These are phyloP conservation scores for Rugalucina vietnamica DNA, from an alignment of 2,888 invertebrate species.

Conservation along the genomic window DNA sequence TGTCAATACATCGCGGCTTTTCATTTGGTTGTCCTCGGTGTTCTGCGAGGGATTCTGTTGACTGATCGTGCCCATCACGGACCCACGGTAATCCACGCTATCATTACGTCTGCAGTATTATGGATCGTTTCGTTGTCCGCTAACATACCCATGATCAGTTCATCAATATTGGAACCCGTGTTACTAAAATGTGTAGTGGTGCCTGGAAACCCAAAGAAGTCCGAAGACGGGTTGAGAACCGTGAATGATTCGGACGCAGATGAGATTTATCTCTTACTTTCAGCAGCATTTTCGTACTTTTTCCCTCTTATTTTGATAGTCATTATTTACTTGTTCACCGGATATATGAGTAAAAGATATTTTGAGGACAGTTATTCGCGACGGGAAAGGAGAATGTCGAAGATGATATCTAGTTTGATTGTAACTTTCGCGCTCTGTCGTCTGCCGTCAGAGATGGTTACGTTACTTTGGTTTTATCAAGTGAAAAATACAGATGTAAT, in stretches of 20 bases:
- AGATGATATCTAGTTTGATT: slow-evolving; percentile 72
- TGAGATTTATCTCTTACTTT: slow-evolving; percentile 53
- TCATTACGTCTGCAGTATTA: slow-evolving; percentile 65
- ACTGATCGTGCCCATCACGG: slow-evolving; percentile 70
- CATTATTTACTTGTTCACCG: slow-evolving; percentile 71
- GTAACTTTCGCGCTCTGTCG: slow-evolving; percentile 71
- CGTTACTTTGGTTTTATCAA: slow-evolving; percentile 67
- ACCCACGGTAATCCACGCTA: slow-evolving; percentile 65
- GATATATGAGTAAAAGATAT: slow-evolving; percentile 73
- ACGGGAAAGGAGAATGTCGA: slow-evolving; percentile 71
- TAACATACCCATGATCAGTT: slow-evolving; percentile 68
- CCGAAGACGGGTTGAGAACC: not conserved
- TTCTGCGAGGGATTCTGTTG: slow-evolving; percentile 73
- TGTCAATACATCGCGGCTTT: slow-evolving; percentile 71
- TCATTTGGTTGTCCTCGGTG: slow-evolving; percentile 75
- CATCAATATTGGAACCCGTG: slow-evolving; percentile 38
- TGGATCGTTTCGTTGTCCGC: slow-evolving; percentile 70
- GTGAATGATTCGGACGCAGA: slow-evolving; percentile 46
- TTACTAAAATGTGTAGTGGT: slow-evolving; percentile 50
- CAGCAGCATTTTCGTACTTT: slow-evolving; percentile 70
- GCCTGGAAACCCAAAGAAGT: slow-evolving; percentile 15
- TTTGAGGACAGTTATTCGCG: slow-evolving; percentile 77
- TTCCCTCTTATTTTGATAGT: slow-evolving; percentile 70
- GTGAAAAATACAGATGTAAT: slow-evolving; percentile 47
- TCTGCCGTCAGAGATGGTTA: slow-evolving; percentile 70